Evolutionary conservation across 2,113 vertebrate genomes (phyloP).

Genomic region (Thalassarche chlororhynchos): DNA sequence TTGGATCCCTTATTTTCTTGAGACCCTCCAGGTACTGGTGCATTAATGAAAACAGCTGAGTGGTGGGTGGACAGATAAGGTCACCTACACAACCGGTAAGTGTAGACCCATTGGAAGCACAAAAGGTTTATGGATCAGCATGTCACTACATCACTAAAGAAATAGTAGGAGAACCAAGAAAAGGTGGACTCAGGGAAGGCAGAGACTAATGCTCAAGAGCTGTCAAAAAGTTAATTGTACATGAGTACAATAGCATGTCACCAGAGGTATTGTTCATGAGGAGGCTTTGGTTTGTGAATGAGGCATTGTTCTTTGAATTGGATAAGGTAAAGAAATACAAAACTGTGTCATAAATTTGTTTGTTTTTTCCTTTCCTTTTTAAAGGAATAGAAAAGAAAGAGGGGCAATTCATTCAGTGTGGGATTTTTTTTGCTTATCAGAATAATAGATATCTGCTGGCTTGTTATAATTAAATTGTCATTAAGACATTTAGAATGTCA

Average conservation of each 20-base stretch:
- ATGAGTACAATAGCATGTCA: background rate
- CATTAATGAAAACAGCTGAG: background rate
- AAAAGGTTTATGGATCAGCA: background rate
- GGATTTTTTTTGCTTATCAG: background rate
- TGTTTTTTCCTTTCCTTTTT: accelerated
- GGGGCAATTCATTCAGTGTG: background rate
- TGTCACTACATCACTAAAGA: background rate
- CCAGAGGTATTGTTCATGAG: background rate
- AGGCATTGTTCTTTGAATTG: background rate
- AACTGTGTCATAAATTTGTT: background rate
- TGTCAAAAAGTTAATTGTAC: background rate
- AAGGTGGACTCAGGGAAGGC: background rate
- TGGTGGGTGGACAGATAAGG: background rate
- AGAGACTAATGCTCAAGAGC: background rate
- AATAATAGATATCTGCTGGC: background rate
- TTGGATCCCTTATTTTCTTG: background rate
- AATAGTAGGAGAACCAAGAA: background rate
- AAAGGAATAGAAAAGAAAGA: background rate
- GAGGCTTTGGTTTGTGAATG: background rate
- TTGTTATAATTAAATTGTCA: background rate
- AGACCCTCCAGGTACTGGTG: background rate
- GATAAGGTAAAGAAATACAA: background rate
- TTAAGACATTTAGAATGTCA: background rate
- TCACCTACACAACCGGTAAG: background rate
- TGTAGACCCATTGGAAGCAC: background rate